Evolutionary conservation across 2,113 vertebrate species (phyloP).

Genomic region (Gadus chalcogrammus): DNA sequence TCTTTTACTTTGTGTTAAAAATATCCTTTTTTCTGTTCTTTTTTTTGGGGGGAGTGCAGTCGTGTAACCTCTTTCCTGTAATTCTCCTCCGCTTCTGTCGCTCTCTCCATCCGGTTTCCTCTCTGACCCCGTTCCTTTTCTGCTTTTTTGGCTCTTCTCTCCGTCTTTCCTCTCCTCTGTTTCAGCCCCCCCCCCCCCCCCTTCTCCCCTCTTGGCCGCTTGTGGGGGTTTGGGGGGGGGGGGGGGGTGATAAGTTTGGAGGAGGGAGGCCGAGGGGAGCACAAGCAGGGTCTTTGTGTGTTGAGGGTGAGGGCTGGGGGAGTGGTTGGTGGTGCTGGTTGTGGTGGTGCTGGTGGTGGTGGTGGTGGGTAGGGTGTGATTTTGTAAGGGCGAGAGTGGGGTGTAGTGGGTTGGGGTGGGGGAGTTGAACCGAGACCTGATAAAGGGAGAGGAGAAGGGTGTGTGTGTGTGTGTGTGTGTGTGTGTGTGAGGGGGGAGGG

Average conservation of each 20-base stretch:
- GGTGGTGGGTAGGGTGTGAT: neutral
- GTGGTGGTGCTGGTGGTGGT: constrained; percentile 30
- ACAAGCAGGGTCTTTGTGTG: constrained; percentile 78
- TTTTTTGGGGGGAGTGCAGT: no score
- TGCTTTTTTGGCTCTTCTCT: neutral
- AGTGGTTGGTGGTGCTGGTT: constrained; percentile 22
- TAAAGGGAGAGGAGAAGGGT: constrained; percentile 48
- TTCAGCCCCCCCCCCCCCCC: neutral
- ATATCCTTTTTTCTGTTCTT: no score
- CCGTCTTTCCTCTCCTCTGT: neutral
- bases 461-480: no score
- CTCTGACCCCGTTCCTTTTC: neutral
- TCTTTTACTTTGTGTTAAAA: no score
- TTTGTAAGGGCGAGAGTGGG: neutral
- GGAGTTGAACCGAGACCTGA: constrained; percentile 35
- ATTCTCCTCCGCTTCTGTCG: neutral
- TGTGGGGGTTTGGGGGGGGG: constrained; percentile 46
- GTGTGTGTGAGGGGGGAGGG: constrained; percentile 38
- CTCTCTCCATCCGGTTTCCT: neutral
- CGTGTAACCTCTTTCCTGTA: neutral
- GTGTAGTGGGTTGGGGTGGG: neutral
- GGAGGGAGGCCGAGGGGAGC: constrained; percentile 56
- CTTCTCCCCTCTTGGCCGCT: constrained; percentile 38
- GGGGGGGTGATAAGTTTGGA: constrained; percentile 67
- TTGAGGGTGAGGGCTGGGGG: constrained; percentile 56